Evolutionary conservation across 2,888 invertebrate species (phyloP).

Genomic region (Hypomecis punctinalis): DNA sequence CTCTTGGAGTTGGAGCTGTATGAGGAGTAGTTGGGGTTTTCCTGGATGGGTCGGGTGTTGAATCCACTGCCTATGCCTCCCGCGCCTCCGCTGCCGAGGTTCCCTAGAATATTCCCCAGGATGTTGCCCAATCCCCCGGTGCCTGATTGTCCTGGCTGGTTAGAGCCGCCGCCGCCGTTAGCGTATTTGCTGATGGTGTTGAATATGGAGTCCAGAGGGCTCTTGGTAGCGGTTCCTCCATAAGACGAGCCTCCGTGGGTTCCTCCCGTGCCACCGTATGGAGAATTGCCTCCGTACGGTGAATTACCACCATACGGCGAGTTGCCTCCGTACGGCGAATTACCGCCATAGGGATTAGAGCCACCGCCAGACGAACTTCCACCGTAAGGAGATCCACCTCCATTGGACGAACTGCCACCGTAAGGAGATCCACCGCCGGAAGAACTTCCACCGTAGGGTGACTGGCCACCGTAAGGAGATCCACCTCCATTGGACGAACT

Average conservation of each 20-base stretch:
- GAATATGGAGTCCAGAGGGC: slow-evolving; percentile 62
- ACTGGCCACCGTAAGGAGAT: slow-evolving; percentile 53
- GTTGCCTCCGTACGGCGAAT: slow-evolving; percentile 15
- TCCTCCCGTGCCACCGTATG: slow-evolving; percentile 27
- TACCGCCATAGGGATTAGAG: slow-evolving; percentile 38
- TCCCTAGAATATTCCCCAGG: slow-evolving; percentile 71
- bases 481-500: slow-evolving; percentile 45
- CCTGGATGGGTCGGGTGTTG: slow-evolving; percentile 77
- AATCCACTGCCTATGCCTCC: slow-evolving; percentile 64
- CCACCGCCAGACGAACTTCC: slow-evolving; percentile 45
- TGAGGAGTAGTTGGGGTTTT: slow-evolving; percentile 76
- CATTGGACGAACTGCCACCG: slow-evolving; percentile 40
- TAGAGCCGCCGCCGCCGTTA: slow-evolving; percentile 48
- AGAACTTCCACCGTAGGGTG: no score
- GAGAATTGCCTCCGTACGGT: slow-evolving; percentile 53
- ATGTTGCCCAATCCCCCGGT: slow-evolving; percentile 66
- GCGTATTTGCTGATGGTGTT: slow-evolving; percentile 66
- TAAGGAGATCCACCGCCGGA: slow-evolving; percentile 42
- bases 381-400: slow-evolving; percentile 42
- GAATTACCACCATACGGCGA: slow-evolving; percentile 45
- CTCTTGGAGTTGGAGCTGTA: slow-evolving; percentile 70
- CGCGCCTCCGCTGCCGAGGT: slow-evolving; percentile 72
- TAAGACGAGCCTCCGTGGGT: slow-evolving; percentile 50
- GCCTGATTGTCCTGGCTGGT: slow-evolving; percentile 44
- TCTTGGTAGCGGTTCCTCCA: slow-evolving; percentile 53